Evolutionary conservation across 2,797 vertebrate species (phyloP), one percentile per base, ranked within the genome.

Genomic region (Dendrocincla fuliginosa): DNA sequence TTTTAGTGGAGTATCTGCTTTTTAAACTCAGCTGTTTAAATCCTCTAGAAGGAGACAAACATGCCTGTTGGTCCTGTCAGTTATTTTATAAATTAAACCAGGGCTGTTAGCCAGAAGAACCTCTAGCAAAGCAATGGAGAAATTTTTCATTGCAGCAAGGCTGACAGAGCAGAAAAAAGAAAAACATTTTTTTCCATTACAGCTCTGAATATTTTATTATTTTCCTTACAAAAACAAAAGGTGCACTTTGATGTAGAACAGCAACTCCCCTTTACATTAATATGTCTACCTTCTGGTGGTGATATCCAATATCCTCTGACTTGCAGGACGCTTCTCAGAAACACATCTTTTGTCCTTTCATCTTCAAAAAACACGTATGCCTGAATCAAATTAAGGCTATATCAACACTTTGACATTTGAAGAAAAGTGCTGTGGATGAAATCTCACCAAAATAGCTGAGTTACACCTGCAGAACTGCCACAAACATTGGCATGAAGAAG

Each of bases 141-240:
- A 87, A 59, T 69, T 89, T 89, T 88, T 93, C 84, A 92, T 49
- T 83, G 94, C 78, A 87, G 67, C 44, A 89, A 84, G 95, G 32
- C 71, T 90, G 86, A 70, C 68, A 70, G 49, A 30, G 35, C 47
- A 25, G 23, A 23, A 83, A 81, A 82, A 57, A 3, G 7, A 47
- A n/a, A 67, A 52, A 6, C 16, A 7, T 53, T 84, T 65, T 35
- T 63, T 44, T 19, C 19, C 22, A n/a, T 11, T 67, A 10, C 23
- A 71, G 6, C 24, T 73, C 65, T 84, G 52, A 73, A 47, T 52
- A 37, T 35, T 44, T 39, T 41, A 15, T n/a, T 16, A 15, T 11
- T 15, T 10, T 32, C 76, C 39, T 53, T 4, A 9, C 3, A 30
- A 32, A 91, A 87, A 4, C 6, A 44, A 25, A 71, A 90, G 16